A percentile compares a stretch with the other conserved stretches of the same genome.
phyloP scores from a whole-genome alignment of 2,888 invertebrate genomes.

The Brachylomia viminalis region DNA sequence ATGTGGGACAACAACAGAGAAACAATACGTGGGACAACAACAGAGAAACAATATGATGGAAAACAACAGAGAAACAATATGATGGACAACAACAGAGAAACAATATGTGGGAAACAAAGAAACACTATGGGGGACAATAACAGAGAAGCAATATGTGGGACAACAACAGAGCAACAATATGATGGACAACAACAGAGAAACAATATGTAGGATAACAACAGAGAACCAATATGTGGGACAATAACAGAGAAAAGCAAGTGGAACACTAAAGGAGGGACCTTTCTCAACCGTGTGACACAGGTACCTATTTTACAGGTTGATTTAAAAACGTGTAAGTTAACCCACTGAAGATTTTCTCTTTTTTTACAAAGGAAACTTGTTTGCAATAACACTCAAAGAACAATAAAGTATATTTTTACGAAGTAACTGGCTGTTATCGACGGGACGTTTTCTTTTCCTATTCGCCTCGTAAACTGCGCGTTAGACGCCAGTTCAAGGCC shows the following conservation, averaged over 20 bases:
- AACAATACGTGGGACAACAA: not conserved
- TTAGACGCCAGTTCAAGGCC: conserved; percentile 50
- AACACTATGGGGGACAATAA: not conserved
- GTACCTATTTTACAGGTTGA: not conserved
- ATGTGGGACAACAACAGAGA: not conserved
- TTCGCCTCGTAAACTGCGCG: conserved; percentile 47
- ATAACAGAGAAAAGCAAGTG: not conserved
- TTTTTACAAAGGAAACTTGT: conserved; percentile 12
- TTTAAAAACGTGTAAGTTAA: conserved; percentile 4
- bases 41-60: too few relatives aligned
- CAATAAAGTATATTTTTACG: conserved; percentile 64
- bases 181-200: not conserved
- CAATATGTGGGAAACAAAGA: too few relatives aligned
- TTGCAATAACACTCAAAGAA: conserved; percentile 60
- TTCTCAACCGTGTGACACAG: not conserved
- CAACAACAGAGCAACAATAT: too few relatives aligned
- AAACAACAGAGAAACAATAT: too few relatives aligned
- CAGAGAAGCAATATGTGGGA: not conserved
- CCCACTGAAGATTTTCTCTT: not conserved
- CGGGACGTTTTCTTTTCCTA: conserved; percentile 47
- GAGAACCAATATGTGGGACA: not conserved
- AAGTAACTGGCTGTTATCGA: conserved; percentile 58
- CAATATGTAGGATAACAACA: too few relatives aligned
- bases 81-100: not conserved
- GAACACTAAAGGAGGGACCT: not conserved